A percentile compares a stretch with the other conserved stretches of the same genome.
These are phyloP conservation scores for Charadrius vociferus DNA, from an alignment of 2,113 vertebrate species.

Conservation along the genomic window DNA sequence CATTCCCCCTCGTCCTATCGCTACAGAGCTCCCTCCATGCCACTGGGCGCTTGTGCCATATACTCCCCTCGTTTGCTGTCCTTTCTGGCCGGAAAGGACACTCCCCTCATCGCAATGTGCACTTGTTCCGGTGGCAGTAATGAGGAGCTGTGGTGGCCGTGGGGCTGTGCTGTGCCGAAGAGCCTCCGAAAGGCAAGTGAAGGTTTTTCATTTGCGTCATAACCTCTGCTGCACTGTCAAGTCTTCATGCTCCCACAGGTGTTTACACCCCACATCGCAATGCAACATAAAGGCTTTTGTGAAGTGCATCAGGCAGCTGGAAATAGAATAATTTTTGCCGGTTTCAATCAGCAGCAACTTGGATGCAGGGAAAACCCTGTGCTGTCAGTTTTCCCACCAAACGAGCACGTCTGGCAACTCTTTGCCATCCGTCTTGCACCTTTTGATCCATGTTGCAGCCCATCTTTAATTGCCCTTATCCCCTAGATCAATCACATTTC, in stretches of 20 bases:
- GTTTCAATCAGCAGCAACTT: neutral
- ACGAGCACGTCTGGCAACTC: neutral
- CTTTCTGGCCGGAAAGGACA: accelerated
- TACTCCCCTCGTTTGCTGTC: neutral
- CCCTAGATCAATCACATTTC: conserved; percentile 5
- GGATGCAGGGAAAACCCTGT: neutral
- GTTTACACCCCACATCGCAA: neutral
- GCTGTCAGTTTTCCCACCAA: neutral
- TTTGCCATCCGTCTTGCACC: neutral
- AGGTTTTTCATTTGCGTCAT: neutral
- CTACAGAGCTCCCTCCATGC: neutral
- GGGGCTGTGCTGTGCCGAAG: neutral
- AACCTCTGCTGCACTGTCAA: neutral
- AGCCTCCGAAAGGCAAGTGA: neutral
- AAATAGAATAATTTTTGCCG: neutral
- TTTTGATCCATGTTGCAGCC: conserved; percentile 6
- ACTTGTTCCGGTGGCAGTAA: neutral
- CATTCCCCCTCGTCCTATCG: neutral
- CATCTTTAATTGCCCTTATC: conserved; percentile 38
- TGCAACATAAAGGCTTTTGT: neutral
- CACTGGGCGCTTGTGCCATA: neutral
- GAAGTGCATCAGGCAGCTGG: neutral
- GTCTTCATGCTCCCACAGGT: accelerated
- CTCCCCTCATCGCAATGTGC: neutral
- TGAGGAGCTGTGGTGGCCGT: accelerated